phyloP scores from a whole-genome alignment of 2,797 vertebrate species.

The Telmatherina bonti region DNA sequence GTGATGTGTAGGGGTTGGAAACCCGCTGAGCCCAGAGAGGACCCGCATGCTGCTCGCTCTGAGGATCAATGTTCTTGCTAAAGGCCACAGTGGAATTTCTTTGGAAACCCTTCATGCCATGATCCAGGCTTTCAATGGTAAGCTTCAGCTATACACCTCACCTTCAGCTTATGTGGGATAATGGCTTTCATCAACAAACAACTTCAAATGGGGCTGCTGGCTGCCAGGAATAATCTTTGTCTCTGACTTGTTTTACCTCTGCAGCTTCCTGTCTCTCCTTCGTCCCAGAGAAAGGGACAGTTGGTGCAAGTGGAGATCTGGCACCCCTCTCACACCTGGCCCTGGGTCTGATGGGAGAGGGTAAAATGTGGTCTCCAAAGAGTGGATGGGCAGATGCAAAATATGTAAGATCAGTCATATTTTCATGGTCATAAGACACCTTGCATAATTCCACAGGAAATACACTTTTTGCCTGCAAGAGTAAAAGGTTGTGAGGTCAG shows the following conservation, averaged over 20 bases:
- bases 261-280: slow-evolving; percentile 96
- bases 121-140: slow-evolving; percentile 95
- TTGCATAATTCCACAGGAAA: slow-evolving; percentile 23
- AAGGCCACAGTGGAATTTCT: slow-evolving; percentile 97
- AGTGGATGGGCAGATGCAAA: slow-evolving; percentile 99
- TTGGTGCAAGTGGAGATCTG: slow-evolving; percentile 97
- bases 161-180: slow-evolving; percentile 11
- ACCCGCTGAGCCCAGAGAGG: slow-evolving; percentile 93
- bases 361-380: slow-evolving; percentile 99
- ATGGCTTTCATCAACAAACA: slow-evolving; percentile 9
- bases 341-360: slow-evolving; percentile 97
- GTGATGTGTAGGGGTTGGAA: slow-evolving; percentile 89
- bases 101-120: slow-evolving; percentile 92
- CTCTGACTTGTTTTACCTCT: slow-evolving; percentile 13
- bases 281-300: slow-evolving; percentile 97
- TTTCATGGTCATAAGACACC: slow-evolving; percentile 24
- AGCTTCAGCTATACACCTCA: slow-evolving; percentile 25
- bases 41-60: slow-evolving; percentile 96
- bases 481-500: slow-evolving; percentile 47
- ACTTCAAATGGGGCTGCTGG: neutral
- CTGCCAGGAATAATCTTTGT: slow-evolving; percentile 1
- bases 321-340: slow-evolving; percentile 97
- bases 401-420: slow-evolving; percentile 88
- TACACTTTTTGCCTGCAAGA: slow-evolving; percentile 24
- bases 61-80: slow-evolving; percentile 96